Conservation (phyloP, 2,113 vertebrate genomes). For the Varanus komodoensis region DNA sequence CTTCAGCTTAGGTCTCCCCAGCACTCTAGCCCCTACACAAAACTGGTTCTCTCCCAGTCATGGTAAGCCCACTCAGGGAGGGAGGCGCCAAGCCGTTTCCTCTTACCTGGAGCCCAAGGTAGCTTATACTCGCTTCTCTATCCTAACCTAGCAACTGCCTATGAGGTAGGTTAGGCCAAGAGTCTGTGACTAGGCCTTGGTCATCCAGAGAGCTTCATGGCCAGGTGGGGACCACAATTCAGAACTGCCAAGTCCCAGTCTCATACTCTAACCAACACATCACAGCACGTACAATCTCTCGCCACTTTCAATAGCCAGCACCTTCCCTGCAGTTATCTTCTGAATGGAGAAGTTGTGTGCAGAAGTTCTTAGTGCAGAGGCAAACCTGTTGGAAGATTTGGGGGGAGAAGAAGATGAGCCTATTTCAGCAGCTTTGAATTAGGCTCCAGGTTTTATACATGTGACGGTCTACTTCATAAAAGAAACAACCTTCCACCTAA, state of each 20-base stretch:
- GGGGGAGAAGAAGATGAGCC: conserved; percentile 59
- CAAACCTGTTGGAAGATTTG: conserved; percentile 60
- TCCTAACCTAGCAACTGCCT: too few species aligned
- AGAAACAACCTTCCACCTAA: conserved; percentile 73
- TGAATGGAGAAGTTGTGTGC: conserved; percentile 57
- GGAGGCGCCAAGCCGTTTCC: not conserved
- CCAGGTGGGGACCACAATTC: too few species aligned
- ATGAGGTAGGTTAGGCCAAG: too few species aligned
- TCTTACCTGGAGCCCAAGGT: not conserved
- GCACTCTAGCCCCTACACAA: too few species aligned
- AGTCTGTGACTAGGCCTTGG: too few species aligned
- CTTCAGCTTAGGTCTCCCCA: not conserved
- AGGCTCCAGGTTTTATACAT: conserved; percentile 39
- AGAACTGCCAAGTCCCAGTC: too few species aligned
- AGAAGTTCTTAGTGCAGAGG: conserved; percentile 64
- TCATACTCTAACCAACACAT: too few species aligned
- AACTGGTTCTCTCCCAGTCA: not conserved
- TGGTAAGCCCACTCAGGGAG: not conserved
- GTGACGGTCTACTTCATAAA: conserved; percentile 66
- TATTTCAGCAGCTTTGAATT: conserved; percentile 66
- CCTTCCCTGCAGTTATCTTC: conserved; percentile 59
- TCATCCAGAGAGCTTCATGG: too few species aligned
- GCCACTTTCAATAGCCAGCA: conserved; percentile 12
- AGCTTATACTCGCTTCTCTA: too few species aligned
- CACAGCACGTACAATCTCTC: too few species aligned